Base-by-base conservation (phyloP, 2,888 invertebrate species). In the Esperia sulphurella region DNA sequence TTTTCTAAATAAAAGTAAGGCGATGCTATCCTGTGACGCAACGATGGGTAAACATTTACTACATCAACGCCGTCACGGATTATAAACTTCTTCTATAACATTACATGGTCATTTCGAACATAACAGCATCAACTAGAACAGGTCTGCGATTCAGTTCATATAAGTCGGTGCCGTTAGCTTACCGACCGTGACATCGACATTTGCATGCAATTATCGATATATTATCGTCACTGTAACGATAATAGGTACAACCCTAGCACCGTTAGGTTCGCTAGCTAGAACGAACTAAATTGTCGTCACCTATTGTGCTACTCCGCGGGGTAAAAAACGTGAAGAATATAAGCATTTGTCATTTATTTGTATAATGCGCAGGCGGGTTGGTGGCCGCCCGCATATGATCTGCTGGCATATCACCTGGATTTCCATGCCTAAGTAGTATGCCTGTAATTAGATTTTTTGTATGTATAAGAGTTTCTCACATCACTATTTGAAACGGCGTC, bases 151-250 rank as follows among this genome's bases (percentile, higher is more conserved):
- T 31, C 41, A 46, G 13, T 14, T 12, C 43, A 29, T 39, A 45
- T 52, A 14, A 14, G 41, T 28, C 33, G 41, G 49, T 54, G 49
- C 61, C 63, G 63, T 60, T 63, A 61, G 50, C 43, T 30, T 52
- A 47, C 40, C 52, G 58, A 57, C 60, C 65, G 65, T 63, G 68
- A 55, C 63, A 57, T 53, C 45, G 51, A 51, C 59, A 61, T 68
- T 68, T 65, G 61, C 65, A 63, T 63, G 57, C 61, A 61, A 64
- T 68, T 67, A 65, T 63, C 59, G 62, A 55, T 51, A 55, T 55
- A 48, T 51, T 52, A 56, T 45, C 46, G 47, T 54, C 44, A 51
- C 46, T 51, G 21, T 21, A 21, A 21, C 21, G 21, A 21, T 21
- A 3, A 3, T 8, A 31, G 31, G 31, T 31, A 31, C 31, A 35